Conservation (phyloP, 1,140 invertebrate genomes). For the Brachionus paranguensis region DNA sequence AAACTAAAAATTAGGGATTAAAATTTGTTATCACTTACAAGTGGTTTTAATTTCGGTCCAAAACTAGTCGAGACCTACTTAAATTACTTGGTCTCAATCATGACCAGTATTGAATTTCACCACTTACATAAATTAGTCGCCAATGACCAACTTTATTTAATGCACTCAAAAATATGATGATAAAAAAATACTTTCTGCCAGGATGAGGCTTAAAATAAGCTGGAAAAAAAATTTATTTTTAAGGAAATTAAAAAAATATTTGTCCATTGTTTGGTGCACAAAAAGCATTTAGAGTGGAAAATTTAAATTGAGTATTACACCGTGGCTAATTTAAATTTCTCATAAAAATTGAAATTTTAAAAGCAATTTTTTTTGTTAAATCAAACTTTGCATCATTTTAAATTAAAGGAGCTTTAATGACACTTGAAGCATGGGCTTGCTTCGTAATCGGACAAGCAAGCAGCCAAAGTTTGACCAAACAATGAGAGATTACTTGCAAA, state of each 20-base stretch:
- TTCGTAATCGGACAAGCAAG: background rate
- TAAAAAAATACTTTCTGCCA: no score
- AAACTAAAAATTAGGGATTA: constrained; percentile 24
- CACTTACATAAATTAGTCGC: background rate
- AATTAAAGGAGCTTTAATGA: background rate
- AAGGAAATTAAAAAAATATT: background rate
- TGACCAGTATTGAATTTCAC: background rate
- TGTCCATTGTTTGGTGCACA: background rate
- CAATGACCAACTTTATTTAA: background rate
- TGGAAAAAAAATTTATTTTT: no score
- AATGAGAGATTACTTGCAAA: background rate
- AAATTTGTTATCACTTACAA: constrained; percentile 29
- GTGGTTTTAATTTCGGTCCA: background rate
- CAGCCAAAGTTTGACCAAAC: background rate
- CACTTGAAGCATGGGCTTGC: background rate
- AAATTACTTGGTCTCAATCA: background rate
- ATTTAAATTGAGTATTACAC: background rate
- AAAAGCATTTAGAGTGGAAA: background rate
- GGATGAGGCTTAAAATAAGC: no score
- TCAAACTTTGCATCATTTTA: background rate
- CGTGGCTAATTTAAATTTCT: background rate
- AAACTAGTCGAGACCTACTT: constrained; percentile 26
- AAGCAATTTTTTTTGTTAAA: background rate
- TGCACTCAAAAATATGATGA: background rate
- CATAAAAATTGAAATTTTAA: background rate